phyloP scores from a whole-genome alignment of 2,797 vertebrate genomes.

The Fistularia tabacaria region DNA sequence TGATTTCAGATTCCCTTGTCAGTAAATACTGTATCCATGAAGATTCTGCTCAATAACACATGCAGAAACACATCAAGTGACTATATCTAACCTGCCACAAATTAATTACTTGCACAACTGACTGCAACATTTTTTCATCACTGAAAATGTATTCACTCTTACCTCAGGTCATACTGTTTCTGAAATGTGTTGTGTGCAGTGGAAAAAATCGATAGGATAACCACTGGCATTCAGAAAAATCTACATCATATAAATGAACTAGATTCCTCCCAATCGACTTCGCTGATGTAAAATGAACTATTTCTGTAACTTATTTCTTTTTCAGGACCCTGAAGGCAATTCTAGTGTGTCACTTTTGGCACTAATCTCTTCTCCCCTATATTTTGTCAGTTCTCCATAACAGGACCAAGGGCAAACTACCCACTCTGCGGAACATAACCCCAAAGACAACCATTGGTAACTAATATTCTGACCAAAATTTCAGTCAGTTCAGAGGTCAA shows the following conservation, averaged over 20 bases:
- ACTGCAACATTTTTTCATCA: too few species aligned
- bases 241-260: background rate
- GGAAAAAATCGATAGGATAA: too few species aligned
- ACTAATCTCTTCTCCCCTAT: conserved; percentile 49
- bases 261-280: background rate
- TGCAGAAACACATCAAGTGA: too few species aligned
- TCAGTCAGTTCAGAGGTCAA: conserved; percentile 23
- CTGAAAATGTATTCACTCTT: too few species aligned
- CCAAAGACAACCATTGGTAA: conserved; percentile 70
- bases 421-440: conserved; percentile 29
- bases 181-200: too few species aligned
- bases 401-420: conserved; percentile 56
- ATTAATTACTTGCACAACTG: too few species aligned
- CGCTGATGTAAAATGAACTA: background rate
- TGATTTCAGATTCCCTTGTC: conserved; percentile 5
- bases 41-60: too few species aligned
- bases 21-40: too few species aligned
- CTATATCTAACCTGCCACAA: too few species aligned
- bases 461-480: conserved; percentile 49
- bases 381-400: conserved; percentile 58
- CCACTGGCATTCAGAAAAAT: too few species aligned
- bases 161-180: too few species aligned
- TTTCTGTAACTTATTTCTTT: conserved; percentile 14
- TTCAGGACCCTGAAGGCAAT: conserved; percentile 27
- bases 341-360: conserved; percentile 25